Evolutionary conservation across 2,113 vertebrate species (phyloP), one percentile per base, ranked within the genome.

Genomic region (Xiphias gladius): DNA sequence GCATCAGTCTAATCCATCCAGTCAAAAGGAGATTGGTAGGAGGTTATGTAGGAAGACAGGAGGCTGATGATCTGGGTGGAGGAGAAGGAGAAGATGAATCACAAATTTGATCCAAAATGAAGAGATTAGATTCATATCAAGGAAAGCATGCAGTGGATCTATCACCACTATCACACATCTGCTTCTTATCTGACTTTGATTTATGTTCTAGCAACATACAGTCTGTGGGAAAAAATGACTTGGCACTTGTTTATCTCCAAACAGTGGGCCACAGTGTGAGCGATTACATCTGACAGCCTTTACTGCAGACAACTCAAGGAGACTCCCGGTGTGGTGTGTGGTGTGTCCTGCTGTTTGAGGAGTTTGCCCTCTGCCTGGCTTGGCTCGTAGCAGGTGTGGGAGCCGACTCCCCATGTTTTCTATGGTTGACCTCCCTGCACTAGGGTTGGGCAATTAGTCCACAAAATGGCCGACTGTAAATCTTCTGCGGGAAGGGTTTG

Each of bases 401-500:
- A 71, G 62, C 64, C 8, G 28, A 66, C 80, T 83, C 67, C 50
- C 55, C 4, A 28, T 48, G 63, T 79, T 54, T 78, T 79, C 87
- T 71, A 75, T 52, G 84, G 82, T 88, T 94, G 94, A 95, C 94
- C 93, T 91, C 88, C 3, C 78, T 69, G 80, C 87, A 64, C 90
- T 52, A 59, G 63, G 67, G 61, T 76, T 26, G 80, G 68, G 87
- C 93, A 95, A 95, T 95, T 95, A 94, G 93, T 90, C 83, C 88
- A 84, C 85, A 94, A 93, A 94, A 95, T 94, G 94, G 86, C 87
- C 67, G 86, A 86, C 90, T 79, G 84, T 94, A 95, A 94, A 95
- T 95, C 93, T 94, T 82, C 79, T 28, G 75, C 58, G 22, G 89
- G 82, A 76, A 85, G 58, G 83, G 88, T 85, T 93, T 93, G 90